These are phyloP conservation scores for Vanessa tameamea DNA, from an alignment of 1,140 invertebrate species.

Conservation along the genomic window DNA sequence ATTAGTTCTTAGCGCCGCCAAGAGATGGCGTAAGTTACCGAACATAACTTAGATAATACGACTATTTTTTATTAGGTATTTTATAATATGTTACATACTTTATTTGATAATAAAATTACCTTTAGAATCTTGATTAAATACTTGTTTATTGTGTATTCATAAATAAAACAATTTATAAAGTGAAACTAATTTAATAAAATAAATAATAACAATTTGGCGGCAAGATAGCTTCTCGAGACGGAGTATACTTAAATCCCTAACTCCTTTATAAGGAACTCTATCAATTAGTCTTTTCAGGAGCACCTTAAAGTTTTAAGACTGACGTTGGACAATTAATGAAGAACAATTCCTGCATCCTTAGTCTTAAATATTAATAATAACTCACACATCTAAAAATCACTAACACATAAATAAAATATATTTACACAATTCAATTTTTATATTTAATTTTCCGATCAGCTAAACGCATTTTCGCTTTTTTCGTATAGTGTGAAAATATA, in stretches of 20 bases:
- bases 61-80: no score
- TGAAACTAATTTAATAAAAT: constrained; percentile 62
- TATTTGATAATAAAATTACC: no score
- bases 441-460: no score
- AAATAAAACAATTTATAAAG: constrained; percentile 3
- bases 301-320: constrained; percentile 11
- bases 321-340: not conserved
- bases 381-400: not conserved
- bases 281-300: constrained; percentile 47
- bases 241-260: constrained; percentile 41
- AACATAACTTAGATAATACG: not conserved
- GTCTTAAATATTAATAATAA: constrained; percentile 5
- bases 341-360: not conserved
- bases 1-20: not conserved
- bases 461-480: no score
- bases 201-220: constrained; percentile 76
- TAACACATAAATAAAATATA: not conserved
- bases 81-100: no score
- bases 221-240: constrained; percentile 73
- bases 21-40: not conserved
- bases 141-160: no score
- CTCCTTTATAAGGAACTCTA: constrained; percentile 64
- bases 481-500: no score
- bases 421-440: no score
- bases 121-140: no score